A percentile compares a stretch with the other conserved stretches of the same genome.
phyloP scores from a whole-genome alignment of 2,888 invertebrate species.

The Tenodera sinensis region DNA sequence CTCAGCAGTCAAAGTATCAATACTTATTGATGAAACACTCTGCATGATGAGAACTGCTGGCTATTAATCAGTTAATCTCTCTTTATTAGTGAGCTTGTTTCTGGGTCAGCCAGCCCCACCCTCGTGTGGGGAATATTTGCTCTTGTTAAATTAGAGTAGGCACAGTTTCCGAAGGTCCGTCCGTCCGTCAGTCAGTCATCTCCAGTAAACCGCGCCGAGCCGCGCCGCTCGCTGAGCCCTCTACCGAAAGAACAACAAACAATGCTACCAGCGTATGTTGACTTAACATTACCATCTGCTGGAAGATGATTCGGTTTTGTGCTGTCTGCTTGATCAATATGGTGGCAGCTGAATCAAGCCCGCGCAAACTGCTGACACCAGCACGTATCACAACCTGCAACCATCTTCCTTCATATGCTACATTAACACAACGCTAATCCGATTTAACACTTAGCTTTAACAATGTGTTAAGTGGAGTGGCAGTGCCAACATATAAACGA shows the following conservation, averaged over 20 bases:
- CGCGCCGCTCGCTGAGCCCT: background rate
- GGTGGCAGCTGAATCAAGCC: background rate
- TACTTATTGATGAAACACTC: background rate
- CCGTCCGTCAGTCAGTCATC: no score
- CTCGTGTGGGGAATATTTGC: background rate
- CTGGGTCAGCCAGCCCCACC: background rate
- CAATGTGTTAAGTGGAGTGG: no score
- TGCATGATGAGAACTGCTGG: background rate
- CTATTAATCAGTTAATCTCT: background rate
- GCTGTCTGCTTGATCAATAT: background rate
- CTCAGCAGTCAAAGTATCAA: background rate
- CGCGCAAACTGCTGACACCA: background rate
- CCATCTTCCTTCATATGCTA: no score
- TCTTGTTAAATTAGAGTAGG: background rate
- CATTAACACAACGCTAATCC: no score
- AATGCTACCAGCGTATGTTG: background rate
- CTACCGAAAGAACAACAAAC: background rate
- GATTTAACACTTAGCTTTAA: no score
- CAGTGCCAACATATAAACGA: no score
- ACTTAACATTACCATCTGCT: background rate
- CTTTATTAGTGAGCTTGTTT: background rate
- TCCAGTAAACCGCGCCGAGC: no score
- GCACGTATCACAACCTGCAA: no score
- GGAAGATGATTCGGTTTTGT: background rate
- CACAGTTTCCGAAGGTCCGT: background rate